These are phyloP conservation scores for Triplophysa tibetana DNA, from an alignment of 2,113 vertebrate genomes.

Conservation along the genomic window DNA sequence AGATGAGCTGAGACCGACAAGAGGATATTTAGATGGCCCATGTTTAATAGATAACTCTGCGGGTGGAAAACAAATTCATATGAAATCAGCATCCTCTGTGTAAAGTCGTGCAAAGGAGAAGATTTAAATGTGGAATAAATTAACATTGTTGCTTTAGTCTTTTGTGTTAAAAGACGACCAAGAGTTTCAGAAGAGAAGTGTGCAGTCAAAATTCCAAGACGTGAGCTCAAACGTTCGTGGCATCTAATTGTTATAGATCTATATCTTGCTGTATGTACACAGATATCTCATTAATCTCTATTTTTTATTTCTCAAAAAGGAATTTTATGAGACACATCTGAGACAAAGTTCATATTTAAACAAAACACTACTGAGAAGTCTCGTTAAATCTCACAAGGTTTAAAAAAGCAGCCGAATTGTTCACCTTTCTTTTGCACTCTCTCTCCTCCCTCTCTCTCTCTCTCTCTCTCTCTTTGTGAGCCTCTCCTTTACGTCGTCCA, in stretches of 20 bases:
- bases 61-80: slow-evolving; percentile 55
- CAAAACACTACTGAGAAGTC: background rate
- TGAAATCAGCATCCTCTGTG: slow-evolving; percentile 49
- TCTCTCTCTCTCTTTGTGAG: slow-evolving; percentile 22
- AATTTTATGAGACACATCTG: background rate
- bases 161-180: too few species aligned
- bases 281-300: background rate
- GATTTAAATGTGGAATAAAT: background rate
- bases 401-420: background rate
- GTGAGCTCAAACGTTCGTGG: too few species aligned
- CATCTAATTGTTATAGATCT: too few species aligned
- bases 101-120: background rate
- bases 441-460: slow-evolving; percentile 29
- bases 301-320: background rate
- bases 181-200: too few species aligned
- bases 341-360: background rate
- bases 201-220: too few species aligned
- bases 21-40: slow-evolving; percentile 64
- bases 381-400: background rate
- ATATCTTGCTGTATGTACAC: too few species aligned
- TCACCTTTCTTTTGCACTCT: slow-evolving; percentile 45
- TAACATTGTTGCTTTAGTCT: background rate
- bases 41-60: slow-evolving; percentile 67
- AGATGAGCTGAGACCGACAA: slow-evolving; percentile 58
- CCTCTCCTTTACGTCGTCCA: slow-evolving; percentile 67